Percentiles rank a stretch among this genome's conserved stretches.
Conservation (phyloP, 2,888 invertebrate species). For the Metellina segmentata region DNA sequence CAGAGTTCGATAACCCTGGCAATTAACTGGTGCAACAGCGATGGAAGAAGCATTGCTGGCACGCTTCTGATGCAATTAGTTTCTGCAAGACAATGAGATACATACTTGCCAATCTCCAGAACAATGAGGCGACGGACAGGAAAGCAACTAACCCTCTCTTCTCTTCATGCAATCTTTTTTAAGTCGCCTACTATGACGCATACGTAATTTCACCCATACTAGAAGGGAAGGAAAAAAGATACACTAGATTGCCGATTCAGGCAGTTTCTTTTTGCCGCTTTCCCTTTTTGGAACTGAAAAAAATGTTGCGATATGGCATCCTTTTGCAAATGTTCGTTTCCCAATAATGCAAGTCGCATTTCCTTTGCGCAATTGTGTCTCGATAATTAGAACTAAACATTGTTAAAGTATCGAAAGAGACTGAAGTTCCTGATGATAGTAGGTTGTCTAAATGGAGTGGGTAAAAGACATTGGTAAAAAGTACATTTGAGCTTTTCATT, state of each 20-base stretch:
- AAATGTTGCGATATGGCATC: too few relatives aligned
- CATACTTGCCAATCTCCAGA: constrained; percentile 42
- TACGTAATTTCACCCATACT: too few relatives aligned
- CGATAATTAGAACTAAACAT: neutral
- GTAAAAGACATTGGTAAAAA: constrained; percentile 7
- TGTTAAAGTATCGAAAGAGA: neutral
- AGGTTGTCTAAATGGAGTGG: neutral
- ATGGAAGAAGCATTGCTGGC: constrained; percentile 14
- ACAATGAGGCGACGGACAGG: constrained; percentile 59
- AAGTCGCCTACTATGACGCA: too few relatives aligned
- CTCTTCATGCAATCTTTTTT: neutral
- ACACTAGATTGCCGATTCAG: too few relatives aligned
- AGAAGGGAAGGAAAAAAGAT: too few relatives aligned
- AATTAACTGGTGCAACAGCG: constrained; percentile 60
- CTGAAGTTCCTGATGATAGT: constrained; percentile 10
- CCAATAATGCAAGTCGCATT: too few relatives aligned
- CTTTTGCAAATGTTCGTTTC: too few relatives aligned
- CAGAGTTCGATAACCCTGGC: constrained; percentile 67
- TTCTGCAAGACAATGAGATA: constrained; percentile 58
- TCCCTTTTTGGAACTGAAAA: too few relatives aligned
- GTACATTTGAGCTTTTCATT: too few relatives aligned
- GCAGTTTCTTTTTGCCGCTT: too few relatives aligned
- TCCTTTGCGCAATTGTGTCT: neutral
- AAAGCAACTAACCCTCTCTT: constrained; percentile 3
- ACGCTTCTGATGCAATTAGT: constrained; percentile 63